Percentiles rank a stretch among this genome's conserved stretches.
Evolutionary conservation across 92 coral and sea anemone species (phyloP).

Genomic region (Diadumene lineata): DNA sequence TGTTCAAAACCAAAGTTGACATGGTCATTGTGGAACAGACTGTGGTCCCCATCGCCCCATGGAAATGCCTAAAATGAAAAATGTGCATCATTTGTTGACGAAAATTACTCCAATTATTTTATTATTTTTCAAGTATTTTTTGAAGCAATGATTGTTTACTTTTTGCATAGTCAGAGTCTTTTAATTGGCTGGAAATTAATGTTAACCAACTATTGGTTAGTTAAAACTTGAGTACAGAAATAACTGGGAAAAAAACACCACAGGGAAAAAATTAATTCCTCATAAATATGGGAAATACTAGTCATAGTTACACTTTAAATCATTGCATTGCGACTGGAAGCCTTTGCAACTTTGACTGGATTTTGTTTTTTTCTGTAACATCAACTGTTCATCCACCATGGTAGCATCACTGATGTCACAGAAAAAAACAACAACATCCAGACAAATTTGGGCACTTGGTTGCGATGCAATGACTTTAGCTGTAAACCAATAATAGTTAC

Average conservation of each 20-base stretch:
- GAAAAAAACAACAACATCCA: no score
- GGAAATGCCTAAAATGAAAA: constrained; percentile 50
- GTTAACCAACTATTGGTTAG: background rate
- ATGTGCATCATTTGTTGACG: background rate
- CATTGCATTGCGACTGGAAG: no score
- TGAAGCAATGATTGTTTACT: background rate
- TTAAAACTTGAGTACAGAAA: background rate
- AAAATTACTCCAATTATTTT: background rate
- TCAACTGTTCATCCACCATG: no score
- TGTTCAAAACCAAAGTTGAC: constrained; percentile 59
- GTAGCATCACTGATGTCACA: no score
- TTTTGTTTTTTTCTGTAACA: no score
- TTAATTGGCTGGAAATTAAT: background rate
- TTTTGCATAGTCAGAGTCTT: background rate
- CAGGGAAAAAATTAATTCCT: no score
- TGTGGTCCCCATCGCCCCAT: constrained; percentile 65
- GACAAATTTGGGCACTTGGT: no score
- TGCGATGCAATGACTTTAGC: no score
- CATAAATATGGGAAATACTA: no score
- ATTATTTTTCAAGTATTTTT: background rate
- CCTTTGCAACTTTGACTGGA: no score
- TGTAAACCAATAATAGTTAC: no score
- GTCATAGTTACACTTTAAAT: background rate
- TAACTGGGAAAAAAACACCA: no score
- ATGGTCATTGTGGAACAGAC: constrained; percentile 58